A percentile compares a stretch with the other conserved stretches of the same genome.
Evolutionary conservation across 2,797 vertebrate genomes (phyloP).

Genomic region (Sphaeramia orbicularis): DNA sequence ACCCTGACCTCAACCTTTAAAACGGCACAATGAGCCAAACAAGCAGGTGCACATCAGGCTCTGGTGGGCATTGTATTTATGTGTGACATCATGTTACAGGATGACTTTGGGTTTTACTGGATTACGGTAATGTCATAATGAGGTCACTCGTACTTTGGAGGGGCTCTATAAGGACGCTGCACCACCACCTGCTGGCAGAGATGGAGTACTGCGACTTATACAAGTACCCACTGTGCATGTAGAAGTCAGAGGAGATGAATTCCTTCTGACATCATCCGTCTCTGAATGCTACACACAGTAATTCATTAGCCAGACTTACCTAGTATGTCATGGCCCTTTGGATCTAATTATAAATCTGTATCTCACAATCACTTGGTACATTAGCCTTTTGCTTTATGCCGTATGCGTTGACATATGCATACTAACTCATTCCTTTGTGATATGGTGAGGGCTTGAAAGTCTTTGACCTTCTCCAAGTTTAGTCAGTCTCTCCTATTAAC

Average conservation of each 20-base stretch:
- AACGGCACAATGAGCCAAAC: constrained; percentile 22
- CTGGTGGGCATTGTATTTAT: constrained; percentile 15
- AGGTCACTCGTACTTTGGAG: constrained; percentile 17
- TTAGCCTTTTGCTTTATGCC: constrained; percentile 18
- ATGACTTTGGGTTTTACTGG: constrained; percentile 49
- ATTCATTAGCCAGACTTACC: constrained; percentile 7
- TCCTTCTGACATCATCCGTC: background rate
- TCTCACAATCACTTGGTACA: constrained; percentile 16
- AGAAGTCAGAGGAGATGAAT: too few species aligned
- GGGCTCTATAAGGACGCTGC: constrained; percentile 33
- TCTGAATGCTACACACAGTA: constrained; percentile 1
- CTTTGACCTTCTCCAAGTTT: constrained; percentile 78
- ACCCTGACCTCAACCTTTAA: constrained; percentile 44
- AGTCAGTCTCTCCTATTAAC: constrained; percentile 74
- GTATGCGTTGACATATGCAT: background rate
- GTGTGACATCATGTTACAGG: constrained; percentile 47
- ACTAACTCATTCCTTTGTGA: constrained; percentile 41
- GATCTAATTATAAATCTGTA: constrained; percentile 37
- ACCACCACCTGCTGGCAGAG: constrained; percentile 51
- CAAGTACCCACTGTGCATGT: background rate
- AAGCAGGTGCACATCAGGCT: background rate
- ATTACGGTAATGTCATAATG: constrained; percentile 28
- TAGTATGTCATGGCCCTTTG: background rate
- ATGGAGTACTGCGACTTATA: background rate
- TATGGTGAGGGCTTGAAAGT: constrained; percentile 1